Percentiles rank a stretch among this genome's conserved stretches.
phyloP scores from a whole-genome alignment of 2,888 invertebrate species.

The Drosophila birchii region DNA sequence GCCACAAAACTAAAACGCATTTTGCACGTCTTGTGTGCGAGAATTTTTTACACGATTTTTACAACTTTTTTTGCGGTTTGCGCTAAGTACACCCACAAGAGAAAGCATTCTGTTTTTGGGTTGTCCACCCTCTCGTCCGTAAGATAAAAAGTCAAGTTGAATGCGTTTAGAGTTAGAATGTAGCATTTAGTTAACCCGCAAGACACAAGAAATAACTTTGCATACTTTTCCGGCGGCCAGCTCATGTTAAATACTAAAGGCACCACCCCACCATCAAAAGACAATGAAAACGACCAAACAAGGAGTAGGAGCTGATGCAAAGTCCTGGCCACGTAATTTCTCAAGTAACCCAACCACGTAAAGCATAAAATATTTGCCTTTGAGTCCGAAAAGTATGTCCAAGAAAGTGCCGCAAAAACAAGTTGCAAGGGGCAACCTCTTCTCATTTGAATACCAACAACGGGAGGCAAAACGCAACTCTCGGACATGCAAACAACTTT shows the following conservation, averaged over 20 bases:
- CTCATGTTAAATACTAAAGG: conserved; percentile 71
- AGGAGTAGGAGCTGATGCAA: neutral
- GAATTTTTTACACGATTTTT: conserved; percentile 80
- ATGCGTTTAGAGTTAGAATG: conserved; percentile 66
- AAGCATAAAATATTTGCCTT: conserved; percentile 78
- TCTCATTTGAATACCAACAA: conserved; percentile 72
- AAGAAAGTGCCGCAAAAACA: conserved; percentile 61
- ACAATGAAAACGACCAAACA: conserved; percentile 49
- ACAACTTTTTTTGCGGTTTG: conserved; percentile 68
- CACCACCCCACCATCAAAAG: conserved; percentile 48
- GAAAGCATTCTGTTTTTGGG: conserved; percentile 59
- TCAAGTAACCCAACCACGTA: conserved; percentile 81
- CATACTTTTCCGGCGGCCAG: conserved; percentile 74
- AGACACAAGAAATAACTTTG: conserved; percentile 74
- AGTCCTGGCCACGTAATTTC: conserved; percentile 73
- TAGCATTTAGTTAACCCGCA: conserved; percentile 65
- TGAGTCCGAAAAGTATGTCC: conserved; percentile 69
- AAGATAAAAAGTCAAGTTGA: conserved; percentile 74
- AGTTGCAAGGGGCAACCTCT: conserved; percentile 50
- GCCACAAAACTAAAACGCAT: conserved; percentile 66
- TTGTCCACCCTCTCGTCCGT: neutral
- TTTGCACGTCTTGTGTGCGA: conserved; percentile 73
- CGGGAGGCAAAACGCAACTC: conserved; percentile 16
- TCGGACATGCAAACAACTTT: conserved; percentile 71
- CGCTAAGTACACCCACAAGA: conserved; percentile 67